Percentiles rank a stretch among this genome's conserved stretches.
Evolutionary conservation across 2,797 vertebrate species (phyloP).

Genomic region (Protosalanx chinensis): DNA sequence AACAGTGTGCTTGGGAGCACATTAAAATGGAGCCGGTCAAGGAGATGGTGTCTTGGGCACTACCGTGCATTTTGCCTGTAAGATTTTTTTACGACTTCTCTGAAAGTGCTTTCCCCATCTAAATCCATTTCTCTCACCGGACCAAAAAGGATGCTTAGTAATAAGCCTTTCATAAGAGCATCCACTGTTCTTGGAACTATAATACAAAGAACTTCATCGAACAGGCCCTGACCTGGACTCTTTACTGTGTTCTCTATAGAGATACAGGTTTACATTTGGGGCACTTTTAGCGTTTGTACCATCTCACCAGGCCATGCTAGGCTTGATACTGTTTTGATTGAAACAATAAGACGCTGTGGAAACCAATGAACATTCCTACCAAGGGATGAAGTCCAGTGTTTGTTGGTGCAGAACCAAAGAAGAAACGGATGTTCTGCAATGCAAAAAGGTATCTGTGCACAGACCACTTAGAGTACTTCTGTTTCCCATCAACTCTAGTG

Average conservation of each 20-base stretch:
- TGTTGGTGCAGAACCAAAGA: not conserved
- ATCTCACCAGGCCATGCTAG: not conserved
- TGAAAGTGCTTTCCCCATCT: conserved; percentile 8
- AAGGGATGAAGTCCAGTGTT: not conserved
- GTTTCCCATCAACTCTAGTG: too few species aligned
- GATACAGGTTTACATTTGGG: not conserved
- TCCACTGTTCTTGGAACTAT: not conserved
- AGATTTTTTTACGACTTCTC: conserved; percentile 2
- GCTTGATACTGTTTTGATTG: not conserved
- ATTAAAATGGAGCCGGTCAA: conserved; percentile 18
- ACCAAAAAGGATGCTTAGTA: not conserved
- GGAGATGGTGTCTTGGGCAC: conserved; percentile 5
- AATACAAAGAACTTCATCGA: not conserved
- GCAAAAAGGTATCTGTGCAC: too few species aligned
- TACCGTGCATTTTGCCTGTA: conserved; percentile 3
- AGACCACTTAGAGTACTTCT: too few species aligned
- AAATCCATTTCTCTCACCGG: not conserved
- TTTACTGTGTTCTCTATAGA: conserved; percentile 3
- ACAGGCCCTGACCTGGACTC: not conserved
- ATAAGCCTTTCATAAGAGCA: not conserved
- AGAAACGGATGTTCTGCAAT: not conserved
- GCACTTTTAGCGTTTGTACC: not conserved
- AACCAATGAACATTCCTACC: not conserved
- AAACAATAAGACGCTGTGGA: not conserved
- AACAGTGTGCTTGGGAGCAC: conserved; percentile 7